Base-by-base conservation (phyloP, 1,140 invertebrate genomes). In the Lordiphosa clarofinis region DNA sequence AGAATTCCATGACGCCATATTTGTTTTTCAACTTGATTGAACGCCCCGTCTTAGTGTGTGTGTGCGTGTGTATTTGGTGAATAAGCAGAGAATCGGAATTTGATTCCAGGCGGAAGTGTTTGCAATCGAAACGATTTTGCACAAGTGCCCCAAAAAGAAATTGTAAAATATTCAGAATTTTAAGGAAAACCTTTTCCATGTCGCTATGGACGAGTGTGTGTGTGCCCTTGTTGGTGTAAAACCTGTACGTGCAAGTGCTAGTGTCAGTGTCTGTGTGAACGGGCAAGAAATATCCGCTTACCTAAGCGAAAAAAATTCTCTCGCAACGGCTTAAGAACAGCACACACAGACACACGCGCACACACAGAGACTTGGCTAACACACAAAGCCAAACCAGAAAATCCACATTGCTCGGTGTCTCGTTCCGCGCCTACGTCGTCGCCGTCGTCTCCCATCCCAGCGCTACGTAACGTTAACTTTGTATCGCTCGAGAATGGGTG, bases 321-420 rank as follows among this genome's bases (percentile, higher is more conserved):
- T 65, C 62, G 58, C 65, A 50, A 55, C 64, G 56, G 59, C 71
- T 65, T 59, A 73, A 75, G 67, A 87, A 75, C 58, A 35, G 50
- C 56, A 69, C 74, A 62, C 58, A 55, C 11, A 54, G 56, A 60
- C 42, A 63, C 36, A 62, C 12, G 65, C 39, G 36, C 38, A 61
- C 35, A 36, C 39, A 42, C 49, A 62, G 50, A 60, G 40, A 76
- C 73, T 61, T 65, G 57, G 67, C 61, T 65, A 67, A 76, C 68
- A 87, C 36, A 86, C 56, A 87, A 86, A 87, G 71, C 67, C 50
- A 87, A 87, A 87, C 86, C 81, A 87, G 86, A 87, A 87, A 82
- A 70, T 86, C 86, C 67, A 86, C 86, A 82, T 82, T 87, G 73
- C 57, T 81, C 48, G 61, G 40, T 59, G 47, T 50, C 33, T 42